Conservation (phyloP, 2,113 vertebrate species). For the Gila orcuttii region DNA sequence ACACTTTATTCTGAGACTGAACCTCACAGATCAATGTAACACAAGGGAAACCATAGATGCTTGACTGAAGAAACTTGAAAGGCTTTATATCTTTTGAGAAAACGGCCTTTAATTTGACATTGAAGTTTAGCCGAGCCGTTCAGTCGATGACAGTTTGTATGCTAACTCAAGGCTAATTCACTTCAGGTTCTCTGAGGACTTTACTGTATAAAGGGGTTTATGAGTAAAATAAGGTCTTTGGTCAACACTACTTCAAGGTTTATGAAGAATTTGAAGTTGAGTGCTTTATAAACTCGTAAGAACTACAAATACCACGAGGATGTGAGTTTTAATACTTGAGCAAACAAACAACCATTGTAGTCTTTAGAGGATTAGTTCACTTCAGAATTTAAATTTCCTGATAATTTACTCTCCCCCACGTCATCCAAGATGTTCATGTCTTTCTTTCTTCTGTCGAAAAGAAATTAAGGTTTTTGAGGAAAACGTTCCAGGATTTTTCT, state of each 20-base stretch:
- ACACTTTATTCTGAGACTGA: conserved; percentile 7
- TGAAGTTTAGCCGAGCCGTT: not conserved
- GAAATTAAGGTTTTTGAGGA: too few species aligned
- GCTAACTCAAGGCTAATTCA: not conserved
- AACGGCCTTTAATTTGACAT: not conserved
- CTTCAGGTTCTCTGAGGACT: not conserved
- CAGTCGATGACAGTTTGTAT: not conserved
- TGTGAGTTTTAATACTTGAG: not conserved
- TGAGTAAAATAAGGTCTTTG: not conserved
- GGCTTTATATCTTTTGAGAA: not conserved
- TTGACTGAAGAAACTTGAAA: not conserved
- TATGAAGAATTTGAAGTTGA: not conserved
- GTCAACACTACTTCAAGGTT: not conserved
- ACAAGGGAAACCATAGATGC: not conserved
- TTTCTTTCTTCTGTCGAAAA: too few species aligned
- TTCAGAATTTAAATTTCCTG: too few species aligned
- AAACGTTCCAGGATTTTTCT: too few species aligned
- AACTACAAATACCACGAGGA: not conserved
- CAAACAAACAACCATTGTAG: not conserved
- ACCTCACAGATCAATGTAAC: not conserved
- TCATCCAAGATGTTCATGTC: too few species aligned
- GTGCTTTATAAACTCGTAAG: conserved; percentile 3
- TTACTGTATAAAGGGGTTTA: not conserved
- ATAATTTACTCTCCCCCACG: too few species aligned
- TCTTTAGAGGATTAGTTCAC: not conserved